Percentiles rank a stretch among this genome's conserved stretches.
Conservation (phyloP, 1,140 invertebrate genomes). For the Maniola jurtina region DNA sequence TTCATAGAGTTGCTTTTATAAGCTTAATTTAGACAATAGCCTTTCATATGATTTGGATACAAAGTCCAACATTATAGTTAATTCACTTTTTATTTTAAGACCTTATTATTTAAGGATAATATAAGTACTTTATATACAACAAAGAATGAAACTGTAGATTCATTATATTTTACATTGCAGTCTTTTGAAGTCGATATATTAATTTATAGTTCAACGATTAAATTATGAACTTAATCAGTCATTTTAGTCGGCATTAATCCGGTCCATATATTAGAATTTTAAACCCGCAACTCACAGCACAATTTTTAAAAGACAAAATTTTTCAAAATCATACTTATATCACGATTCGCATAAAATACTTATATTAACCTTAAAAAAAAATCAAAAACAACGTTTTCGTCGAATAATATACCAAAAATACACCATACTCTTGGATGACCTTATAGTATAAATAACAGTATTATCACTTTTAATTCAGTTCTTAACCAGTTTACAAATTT, state of each 20-base stretch:
- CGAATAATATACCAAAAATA: slow-evolving; percentile 29
- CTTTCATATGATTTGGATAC: slow-evolving; percentile 23
- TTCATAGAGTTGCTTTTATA: neutral
- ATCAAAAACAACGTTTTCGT: slow-evolving; percentile 2
- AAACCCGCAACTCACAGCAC: too few species aligned
- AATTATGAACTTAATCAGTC: too few species aligned
- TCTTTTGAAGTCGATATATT: slow-evolving; percentile 2
- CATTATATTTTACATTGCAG: neutral
- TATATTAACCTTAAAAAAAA: slow-evolving; percentile 31
- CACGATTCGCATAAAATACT: slow-evolving; percentile 23
- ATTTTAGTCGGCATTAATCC: too few species aligned
- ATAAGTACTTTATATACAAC: slow-evolving; percentile 19
- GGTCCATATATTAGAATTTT: neutral
- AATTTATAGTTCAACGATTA: neutral
- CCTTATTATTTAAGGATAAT: slow-evolving; percentile 23
- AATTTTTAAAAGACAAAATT: neutral
- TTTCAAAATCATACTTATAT: slow-evolving; percentile 20
- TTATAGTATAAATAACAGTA: slow-evolving; percentile 23
- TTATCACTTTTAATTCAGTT: slow-evolving; percentile 24
- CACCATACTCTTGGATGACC: slow-evolving; percentile 14
- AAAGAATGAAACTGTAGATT: neutral
- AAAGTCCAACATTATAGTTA: slow-evolving; percentile 7
- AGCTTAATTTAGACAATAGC: slow-evolving; percentile 1
- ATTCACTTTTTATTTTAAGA: neutral
- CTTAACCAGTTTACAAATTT: slow-evolving; percentile 1